These are phyloP conservation scores for Caenorhabditis sp. DNA, from an alignment of 2,888 invertebrate species.

Conservation along the genomic window DNA sequence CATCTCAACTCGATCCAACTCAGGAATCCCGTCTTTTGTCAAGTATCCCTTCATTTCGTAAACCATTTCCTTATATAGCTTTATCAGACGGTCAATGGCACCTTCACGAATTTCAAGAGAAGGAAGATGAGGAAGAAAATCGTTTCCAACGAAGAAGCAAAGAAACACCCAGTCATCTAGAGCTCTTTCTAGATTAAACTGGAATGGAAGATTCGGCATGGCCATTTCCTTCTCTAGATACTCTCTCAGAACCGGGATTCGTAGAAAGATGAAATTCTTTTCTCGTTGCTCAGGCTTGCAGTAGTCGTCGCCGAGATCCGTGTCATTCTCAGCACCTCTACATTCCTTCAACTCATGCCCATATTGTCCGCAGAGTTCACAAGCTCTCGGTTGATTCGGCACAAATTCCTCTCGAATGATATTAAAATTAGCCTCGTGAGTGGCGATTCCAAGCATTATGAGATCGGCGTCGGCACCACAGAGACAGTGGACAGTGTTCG, in stretches of 20 bases:
- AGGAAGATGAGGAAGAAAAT: constrained; percentile 97
- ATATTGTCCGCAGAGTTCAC: constrained; percentile 92
- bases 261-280: constrained; percentile 86
- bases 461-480: constrained; percentile 97
- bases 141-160: constrained; percentile 98
- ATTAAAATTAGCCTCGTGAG: constrained; percentile 98
- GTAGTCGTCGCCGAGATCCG: constrained; percentile 76
- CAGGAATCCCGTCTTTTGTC: constrained; percentile 95
- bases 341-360: constrained; percentile 85
- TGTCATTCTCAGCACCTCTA: constrained; percentile 75
- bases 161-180: constrained; percentile 98
- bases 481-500: constrained; percentile 96
- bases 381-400: constrained; percentile 95
- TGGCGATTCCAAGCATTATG: constrained; percentile 96
- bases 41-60: constrained; percentile 86
- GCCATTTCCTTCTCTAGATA: constrained; percentile 92
- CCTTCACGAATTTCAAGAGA: constrained; percentile 91
- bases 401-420: constrained; percentile 98
- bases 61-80: constrained; percentile 88
- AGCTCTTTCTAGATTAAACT: constrained; percentile 94
- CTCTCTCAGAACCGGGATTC: constrained; percentile 92
- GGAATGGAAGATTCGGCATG: constrained; percentile 95
- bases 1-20: constrained; percentile 93
- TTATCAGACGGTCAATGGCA: constrained; percentile 93
- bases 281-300: constrained; percentile 78